A percentile compares a stretch with the other conserved stretches of the same genome.
Evolutionary conservation across 2,797 vertebrate species (phyloP).

Genomic region (Chelon labrosus): DNA sequence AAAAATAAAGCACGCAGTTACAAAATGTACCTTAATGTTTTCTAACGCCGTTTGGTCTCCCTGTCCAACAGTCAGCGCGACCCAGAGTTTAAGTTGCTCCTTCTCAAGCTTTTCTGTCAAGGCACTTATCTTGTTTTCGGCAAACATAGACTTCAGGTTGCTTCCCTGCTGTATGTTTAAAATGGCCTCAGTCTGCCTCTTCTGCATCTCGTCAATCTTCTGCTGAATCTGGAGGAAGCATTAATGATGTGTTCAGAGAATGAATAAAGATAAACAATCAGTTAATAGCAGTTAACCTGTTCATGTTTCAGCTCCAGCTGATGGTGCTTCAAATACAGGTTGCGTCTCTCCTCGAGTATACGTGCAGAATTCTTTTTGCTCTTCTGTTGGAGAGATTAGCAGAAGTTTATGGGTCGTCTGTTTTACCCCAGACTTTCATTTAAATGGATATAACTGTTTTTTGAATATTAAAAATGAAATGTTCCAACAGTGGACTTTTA

Average conservation of each 20-base stretch:
- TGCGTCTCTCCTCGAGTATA: not conserved
- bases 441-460: not conserved
- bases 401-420: not conserved
- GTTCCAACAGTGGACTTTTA: not conserved
- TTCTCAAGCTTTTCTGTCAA: not conserved
- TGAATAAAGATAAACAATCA: not conserved
- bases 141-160: not conserved
- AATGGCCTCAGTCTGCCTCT: not conserved
- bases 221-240: not conserved
- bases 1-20: not conserved
- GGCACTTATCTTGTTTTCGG: constrained; percentile 2
- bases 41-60: not conserved
- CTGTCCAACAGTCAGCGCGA: not conserved
- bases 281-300: not conserved
- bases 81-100: constrained; percentile 2
- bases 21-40: constrained; percentile 1
- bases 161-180: not conserved
- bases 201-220: not conserved
- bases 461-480: not conserved
- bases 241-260: not conserved
- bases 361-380: too few relatives aligned
- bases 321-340: not conserved
- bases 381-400: not conserved
- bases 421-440: not conserved
- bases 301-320: not conserved